A percentile compares a stretch with the other conserved stretches of the same genome.
These are phyloP conservation scores for Gymnorhina tibicen DNA, from an alignment of 2,113 vertebrate genomes.

Conservation along the genomic window DNA sequence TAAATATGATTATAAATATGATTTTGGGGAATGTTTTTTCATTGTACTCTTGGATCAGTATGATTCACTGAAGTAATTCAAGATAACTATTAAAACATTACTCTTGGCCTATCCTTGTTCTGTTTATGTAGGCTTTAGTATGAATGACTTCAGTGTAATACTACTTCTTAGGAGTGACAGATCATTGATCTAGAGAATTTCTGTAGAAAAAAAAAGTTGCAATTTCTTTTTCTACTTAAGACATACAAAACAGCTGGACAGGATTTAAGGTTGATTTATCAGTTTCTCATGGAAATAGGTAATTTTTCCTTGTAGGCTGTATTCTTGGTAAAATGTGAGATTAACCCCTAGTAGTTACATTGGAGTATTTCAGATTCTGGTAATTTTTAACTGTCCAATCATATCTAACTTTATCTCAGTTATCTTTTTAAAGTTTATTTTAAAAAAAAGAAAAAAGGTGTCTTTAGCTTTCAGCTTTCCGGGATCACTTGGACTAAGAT, in stretches of 20 bases:
- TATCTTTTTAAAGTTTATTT: background rate
- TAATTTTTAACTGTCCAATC: background rate
- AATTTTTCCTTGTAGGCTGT: background rate
- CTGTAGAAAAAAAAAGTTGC: background rate
- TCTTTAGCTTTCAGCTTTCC: background rate
- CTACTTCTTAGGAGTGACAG: background rate
- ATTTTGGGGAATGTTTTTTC: background rate
- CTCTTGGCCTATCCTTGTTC: background rate
- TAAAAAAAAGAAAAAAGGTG: background rate
- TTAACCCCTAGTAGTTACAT: background rate
- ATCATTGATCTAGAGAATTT: background rate
- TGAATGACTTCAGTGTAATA: background rate
- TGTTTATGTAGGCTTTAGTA: background rate
- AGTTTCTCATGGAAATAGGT: background rate
- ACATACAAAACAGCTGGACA: background rate
- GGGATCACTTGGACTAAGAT: background rate
- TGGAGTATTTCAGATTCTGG: background rate
- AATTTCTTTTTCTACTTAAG: background rate
- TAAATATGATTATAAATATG: background rate
- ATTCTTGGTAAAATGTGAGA: background rate
- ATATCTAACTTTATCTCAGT: background rate
- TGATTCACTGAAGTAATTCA: background rate
- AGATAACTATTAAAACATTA: background rate
- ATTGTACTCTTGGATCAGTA: background rate
- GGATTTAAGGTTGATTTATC: background rate